Base-by-base conservation (phyloP, 2,797 vertebrate species). In the Falco columbarius region DNA sequence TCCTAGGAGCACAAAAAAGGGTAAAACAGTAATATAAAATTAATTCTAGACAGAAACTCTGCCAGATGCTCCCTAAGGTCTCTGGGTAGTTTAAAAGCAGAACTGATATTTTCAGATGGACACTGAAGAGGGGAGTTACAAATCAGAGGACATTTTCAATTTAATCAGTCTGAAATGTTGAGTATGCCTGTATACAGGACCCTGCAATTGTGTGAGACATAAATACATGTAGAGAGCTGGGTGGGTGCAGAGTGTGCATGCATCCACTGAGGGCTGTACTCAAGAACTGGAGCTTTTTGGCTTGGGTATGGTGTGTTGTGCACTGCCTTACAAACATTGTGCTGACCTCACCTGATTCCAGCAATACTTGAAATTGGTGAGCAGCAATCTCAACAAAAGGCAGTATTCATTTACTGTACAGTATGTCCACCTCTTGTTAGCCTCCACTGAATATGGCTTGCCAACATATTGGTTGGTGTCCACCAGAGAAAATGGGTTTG, bases 231-330 rank as follows among this genome's bases (percentile, higher is more conserved):
- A 29, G 46, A 54, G 24, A 76, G 68, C 21, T 47, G 42, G 22
- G 23, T 29, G 42, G 21, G 20, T 15, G 47, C 62, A 55, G 52
- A 46, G 13, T 4, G 10, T 0, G 0, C 34, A 36, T 40, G 15
- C 9, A 4, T 9, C 13, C 3, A 3, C 26, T 3, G 1, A 19
- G 23, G 7, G 6, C 32, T 71, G 32, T 32, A 17, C 8, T 7
- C 23, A 67, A n/a, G 47, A 51, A 7, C 10, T 24, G 47, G 11
- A 34, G 2, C 15, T 74, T 81, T 67, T 44, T 2, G 14, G 4
- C 61, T 42, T 32, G 52, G 19, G 19, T 13, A 13, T 0, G 2
- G 12, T 16, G 27, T 47, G 23, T 32, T 77, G 17, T 16, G 7
- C 58, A n/a, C 51, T 73, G 51, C 29, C 1, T 46, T 70, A 14